phyloP scores from a whole-genome alignment of 2,888 invertebrate species.

The Brachyptera risi region DNA sequence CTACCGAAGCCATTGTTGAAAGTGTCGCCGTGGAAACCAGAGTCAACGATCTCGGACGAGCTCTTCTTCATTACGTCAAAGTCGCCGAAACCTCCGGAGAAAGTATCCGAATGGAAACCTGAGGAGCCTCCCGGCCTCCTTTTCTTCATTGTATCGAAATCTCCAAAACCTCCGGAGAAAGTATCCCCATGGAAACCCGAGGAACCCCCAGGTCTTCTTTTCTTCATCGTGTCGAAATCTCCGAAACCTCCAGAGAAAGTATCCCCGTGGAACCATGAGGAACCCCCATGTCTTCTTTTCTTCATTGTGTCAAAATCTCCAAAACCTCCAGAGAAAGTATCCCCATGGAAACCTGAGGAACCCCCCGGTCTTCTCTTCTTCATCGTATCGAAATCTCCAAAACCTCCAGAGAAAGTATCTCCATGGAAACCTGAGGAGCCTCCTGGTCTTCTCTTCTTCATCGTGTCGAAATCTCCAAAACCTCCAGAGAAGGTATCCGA shows the following conservation, averaged over 20 bases:
- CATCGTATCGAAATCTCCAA: constrained; percentile 41
- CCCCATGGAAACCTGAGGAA: constrained; percentile 39
- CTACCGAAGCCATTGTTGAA: constrained; percentile 38
- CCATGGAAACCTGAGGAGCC: constrained; percentile 41
- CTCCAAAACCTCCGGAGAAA: constrained; percentile 38
- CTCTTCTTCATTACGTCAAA: constrained; percentile 40
- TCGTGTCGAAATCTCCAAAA: constrained; percentile 36
- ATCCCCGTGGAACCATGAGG: constrained; percentile 41
- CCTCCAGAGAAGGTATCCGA: constrained; percentile 37
- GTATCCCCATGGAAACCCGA: constrained; percentile 41
- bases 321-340: constrained; percentile 39
- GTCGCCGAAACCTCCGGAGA: constrained; percentile 40
- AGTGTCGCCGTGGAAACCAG: constrained; percentile 40
- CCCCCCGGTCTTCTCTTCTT: constrained; percentile 39
- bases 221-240: constrained; percentile 40
- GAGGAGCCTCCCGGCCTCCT: constrained; percentile 38
- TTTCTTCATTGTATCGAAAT: constrained; percentile 38
- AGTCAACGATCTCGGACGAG: constrained; percentile 33
- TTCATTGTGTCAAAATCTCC: constrained; percentile 39
- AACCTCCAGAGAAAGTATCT: constrained; percentile 40
- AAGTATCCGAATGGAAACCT: constrained; percentile 42
- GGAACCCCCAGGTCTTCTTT: constrained; percentile 37
- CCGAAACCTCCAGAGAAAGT: constrained; percentile 41
- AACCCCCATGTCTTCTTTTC: constrained; percentile 38
- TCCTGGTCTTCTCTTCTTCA: constrained; percentile 37